A percentile compares a stretch with the other conserved stretches of the same genome.
Evolutionary conservation across 2,888 invertebrate species (phyloP).

Genomic region (Pristionchus mayeri): DNA sequence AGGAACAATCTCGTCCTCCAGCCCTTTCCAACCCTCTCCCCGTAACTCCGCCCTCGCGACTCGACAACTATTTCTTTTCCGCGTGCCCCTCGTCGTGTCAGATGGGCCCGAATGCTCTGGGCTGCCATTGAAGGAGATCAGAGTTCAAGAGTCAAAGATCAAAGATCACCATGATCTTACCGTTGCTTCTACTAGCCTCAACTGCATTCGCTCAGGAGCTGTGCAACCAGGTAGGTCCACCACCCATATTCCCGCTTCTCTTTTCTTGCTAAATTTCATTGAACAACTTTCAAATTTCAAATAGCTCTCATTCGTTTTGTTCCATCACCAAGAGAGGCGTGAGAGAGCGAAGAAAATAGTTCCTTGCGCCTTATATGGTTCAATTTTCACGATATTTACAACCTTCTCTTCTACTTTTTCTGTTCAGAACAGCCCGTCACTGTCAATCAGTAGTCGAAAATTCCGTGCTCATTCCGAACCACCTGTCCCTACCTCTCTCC

Average conservation of each 20-base stretch:
- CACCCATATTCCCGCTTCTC: neutral
- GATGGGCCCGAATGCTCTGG: neutral
- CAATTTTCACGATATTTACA: no score
- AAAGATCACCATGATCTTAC: neutral
- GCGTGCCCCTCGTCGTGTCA: neutral
- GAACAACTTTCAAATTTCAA: no score
- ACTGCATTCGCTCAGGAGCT: neutral
- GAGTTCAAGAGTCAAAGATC: neutral
- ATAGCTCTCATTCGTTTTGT: no score
- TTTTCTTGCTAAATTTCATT: neutral
- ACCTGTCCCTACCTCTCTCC: neutral
- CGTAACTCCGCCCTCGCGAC: neutral
- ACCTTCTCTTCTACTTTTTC: neutral
- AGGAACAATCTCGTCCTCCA: no score
- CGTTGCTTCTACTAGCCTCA: neutral
- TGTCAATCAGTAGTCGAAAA: neutral
- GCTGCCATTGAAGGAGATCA: neutral
- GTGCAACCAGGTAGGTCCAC: conserved; percentile 15
- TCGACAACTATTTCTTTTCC: neutral
- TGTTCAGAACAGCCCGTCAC: no score
- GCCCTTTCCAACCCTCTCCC: neutral
- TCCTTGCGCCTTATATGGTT: no score
- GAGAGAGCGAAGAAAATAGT: no score
- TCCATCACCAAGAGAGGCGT: no score
- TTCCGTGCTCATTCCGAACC: no score